phyloP scores from a whole-genome alignment of 2,797 vertebrate genomes.

The Pygocentrus nattereri region DNA sequence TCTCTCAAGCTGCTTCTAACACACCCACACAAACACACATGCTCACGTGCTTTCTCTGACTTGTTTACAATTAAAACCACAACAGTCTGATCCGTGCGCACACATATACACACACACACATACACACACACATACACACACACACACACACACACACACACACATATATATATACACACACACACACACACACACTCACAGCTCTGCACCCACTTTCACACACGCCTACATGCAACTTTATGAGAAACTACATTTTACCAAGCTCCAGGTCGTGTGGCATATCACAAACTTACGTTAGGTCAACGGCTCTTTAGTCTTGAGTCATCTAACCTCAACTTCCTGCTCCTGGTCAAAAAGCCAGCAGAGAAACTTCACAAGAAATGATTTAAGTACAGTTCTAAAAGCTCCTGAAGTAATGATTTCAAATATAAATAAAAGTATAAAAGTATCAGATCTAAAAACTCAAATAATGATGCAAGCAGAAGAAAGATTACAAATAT shows the following conservation, averaged over 20 bases:
- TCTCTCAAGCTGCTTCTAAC: not conserved
- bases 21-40: constrained; percentile 38
- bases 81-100: constrained; percentile 21
- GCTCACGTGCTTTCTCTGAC: constrained; percentile 40
- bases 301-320: not conserved
- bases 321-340: constrained; percentile 31
- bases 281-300: not conserved
- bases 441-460: too few species aligned
- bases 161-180: constrained; percentile 22
- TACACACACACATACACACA: constrained; percentile 24
- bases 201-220: constrained; percentile 25
- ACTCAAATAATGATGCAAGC: too few species aligned
- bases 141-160: constrained; percentile 26
- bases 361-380: too few species aligned
- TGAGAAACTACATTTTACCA: too few species aligned
- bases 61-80: constrained; percentile 50
- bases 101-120: constrained; percentile 36
- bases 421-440: too few species aligned
- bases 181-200: constrained; percentile 34
- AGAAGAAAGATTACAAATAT: too few species aligned
- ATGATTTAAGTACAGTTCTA: not conserved
- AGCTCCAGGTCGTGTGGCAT: not conserved
- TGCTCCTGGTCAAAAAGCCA: not conserved
- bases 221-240: not conserved
- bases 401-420: too few species aligned